Base-by-base conservation (phyloP, 1,140 invertebrate genomes). In the Helicoverpa armigera region DNA sequence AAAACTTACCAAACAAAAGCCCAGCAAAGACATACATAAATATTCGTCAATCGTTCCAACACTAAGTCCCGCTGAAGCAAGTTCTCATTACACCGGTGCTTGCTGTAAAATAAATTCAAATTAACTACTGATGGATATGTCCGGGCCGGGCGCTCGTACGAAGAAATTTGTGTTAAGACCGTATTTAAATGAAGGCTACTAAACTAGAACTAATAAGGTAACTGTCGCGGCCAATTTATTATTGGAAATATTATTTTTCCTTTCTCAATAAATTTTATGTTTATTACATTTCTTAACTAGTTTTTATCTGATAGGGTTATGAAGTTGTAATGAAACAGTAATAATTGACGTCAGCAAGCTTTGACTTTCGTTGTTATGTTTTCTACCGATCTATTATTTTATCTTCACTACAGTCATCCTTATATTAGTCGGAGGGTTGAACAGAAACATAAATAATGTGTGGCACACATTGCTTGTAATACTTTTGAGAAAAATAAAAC, bases 71-170 rank as follows among this genome's bases (percentile, higher is more conserved):
- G 29, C 60, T 35, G n/a, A 73, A 81, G 67, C 72, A 83, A 84
- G 85, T 82, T 51, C 79, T 83, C 82, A 85, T 84, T 84, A 85
- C 81, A 82, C 75, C 79, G 65, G 83, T 84, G 79, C 80, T 72
- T 76, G 80, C 81, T 82, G 81, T 85, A 86, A 86, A 88, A 90
- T 89, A 92, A 89, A 92, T 90, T 90, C 85, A 86, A 91, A 89
- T 89, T 90, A 90, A 84, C 84, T 67, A 35, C 80, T 84, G 84
- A 86, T 85, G 80, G 81, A 86, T 85, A 83, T 80, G 70, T 84
- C 83, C 81, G 81, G 72, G 61, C 16, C 16, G 50, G 23, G 53
- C 31, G 79, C 54, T 65, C 43, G 65, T 16, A 61, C 69, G 13
- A 75, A 51, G 53, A 73, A 65, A 65, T 70, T 67, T 51, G 51